phyloP scores from a whole-genome alignment of 2,888 invertebrate genomes.

The Nomada ferruginata region DNA sequence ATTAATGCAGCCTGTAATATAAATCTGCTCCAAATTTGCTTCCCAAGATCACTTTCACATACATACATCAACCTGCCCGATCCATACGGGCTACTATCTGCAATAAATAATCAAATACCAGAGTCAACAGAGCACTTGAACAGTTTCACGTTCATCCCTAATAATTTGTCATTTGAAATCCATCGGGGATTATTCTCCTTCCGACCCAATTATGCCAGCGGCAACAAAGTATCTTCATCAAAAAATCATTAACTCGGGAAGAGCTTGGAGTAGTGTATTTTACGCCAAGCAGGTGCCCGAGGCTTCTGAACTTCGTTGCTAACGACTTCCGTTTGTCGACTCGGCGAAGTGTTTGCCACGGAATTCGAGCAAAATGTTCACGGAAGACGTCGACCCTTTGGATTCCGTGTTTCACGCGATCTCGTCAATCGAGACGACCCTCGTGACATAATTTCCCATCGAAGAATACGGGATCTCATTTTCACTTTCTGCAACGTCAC shows the following conservation, averaged over 20 bases:
- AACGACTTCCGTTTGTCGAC: slow-evolving; percentile 15
- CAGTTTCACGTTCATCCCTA: background rate
- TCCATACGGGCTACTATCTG: too few species aligned
- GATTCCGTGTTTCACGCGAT: slow-evolving; percentile 2
- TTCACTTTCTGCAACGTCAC: slow-evolving; percentile 43
- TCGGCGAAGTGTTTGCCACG: slow-evolving; percentile 9
- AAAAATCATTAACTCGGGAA: background rate
- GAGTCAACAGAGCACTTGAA: too few species aligned
- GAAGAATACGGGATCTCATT: slow-evolving; percentile 42
- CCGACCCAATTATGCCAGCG: background rate
- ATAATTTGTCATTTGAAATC: background rate
- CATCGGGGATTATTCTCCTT: background rate
- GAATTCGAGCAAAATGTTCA: slow-evolving; percentile 6
- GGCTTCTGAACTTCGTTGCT: slow-evolving; percentile 8
- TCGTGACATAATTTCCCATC: slow-evolving; percentile 46
- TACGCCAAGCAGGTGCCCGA: background rate
- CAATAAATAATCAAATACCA: too few species aligned
- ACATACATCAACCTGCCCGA: too few species aligned
- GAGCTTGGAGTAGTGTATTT: background rate
- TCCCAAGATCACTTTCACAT: too few species aligned
- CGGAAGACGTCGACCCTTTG: background rate
- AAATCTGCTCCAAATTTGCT: too few species aligned
- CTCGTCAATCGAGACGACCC: slow-evolving; percentile 12
- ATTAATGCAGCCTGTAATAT: too few species aligned
- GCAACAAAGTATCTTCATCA: background rate